Conservation (phyloP, 2,113 vertebrate genomes). For the Psammodynastes pulverulentus region DNA sequence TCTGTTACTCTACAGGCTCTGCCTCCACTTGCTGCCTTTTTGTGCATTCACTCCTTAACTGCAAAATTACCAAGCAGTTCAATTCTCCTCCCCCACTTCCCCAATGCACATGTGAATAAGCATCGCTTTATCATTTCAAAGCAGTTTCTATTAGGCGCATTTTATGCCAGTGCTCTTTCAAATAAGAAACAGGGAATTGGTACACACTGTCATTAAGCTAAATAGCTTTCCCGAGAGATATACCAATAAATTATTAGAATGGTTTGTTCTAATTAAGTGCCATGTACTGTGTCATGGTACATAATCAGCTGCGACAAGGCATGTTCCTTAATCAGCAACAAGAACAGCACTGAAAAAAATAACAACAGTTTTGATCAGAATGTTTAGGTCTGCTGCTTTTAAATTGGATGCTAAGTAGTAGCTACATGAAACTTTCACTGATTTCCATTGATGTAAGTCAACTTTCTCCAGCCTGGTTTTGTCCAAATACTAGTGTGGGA, state of each 20-base stretch:
- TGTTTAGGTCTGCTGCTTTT: neutral
- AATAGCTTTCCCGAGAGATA: conserved; percentile 15
- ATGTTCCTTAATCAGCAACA: neutral
- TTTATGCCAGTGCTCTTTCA: neutral
- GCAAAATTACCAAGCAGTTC: neutral
- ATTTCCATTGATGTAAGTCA: neutral
- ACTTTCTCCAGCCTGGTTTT: neutral
- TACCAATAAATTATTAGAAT: neutral
- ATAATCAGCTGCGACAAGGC: conserved; percentile 2
- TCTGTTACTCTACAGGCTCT: neutral
- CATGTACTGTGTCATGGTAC: conserved; percentile 9
- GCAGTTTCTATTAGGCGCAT: neutral
- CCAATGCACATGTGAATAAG: conserved; percentile 10
- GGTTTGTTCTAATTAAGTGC: conserved; percentile 6
- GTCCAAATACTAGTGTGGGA: neutral
- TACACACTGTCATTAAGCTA: neutral
- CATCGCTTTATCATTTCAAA: conserved; percentile 7
- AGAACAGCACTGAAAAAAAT: conserved; percentile 11
- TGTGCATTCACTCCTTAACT: neutral
- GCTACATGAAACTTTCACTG: neutral
- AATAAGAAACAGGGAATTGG: conserved; percentile 10
- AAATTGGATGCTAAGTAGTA: neutral
- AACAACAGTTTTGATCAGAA: neutral
- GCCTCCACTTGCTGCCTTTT: neutral
- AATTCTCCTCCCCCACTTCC: neutral